Evolutionary conservation across 2,888 invertebrate species (phyloP).

Genomic region (Perdita meconis): DNA sequence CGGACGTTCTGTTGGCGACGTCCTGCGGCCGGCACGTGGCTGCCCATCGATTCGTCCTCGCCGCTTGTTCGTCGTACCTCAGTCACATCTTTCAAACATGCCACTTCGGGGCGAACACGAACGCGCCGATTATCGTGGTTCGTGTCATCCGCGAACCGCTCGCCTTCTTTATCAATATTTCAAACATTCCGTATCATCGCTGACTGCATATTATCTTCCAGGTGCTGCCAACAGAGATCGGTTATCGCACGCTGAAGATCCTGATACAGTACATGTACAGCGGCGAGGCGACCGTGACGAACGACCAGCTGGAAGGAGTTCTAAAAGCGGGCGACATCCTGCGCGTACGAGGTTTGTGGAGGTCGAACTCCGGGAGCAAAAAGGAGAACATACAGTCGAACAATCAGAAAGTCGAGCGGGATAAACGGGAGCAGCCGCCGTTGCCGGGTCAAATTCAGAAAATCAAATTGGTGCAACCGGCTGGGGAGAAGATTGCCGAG

Average conservation of each 20-base stretch:
- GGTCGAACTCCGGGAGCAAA: constrained; percentile 83
- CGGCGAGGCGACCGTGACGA: constrained; percentile 93
- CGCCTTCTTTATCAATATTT: neutral
- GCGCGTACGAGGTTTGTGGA: constrained; percentile 92
- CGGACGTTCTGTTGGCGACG: constrained; percentile 92
- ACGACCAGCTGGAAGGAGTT: constrained; percentile 92
- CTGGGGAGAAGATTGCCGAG: constrained; percentile 72
- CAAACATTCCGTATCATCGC: too few relatives aligned
- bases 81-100: constrained; percentile 86
- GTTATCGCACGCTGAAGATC: constrained; percentile 91
- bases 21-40: constrained; percentile 92
- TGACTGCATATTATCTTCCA: constrained; percentile 45
- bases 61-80: constrained; percentile 91
- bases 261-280: constrained; percentile 95
- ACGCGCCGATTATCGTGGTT: constrained; percentile 83
- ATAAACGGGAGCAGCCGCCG: constrained; percentile 79
- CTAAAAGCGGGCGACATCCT: constrained; percentile 92
- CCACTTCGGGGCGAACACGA: constrained; percentile 82
- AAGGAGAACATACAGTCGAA: constrained; percentile 82
- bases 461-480: constrained; percentile 81
- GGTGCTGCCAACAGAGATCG: constrained; percentile 92
- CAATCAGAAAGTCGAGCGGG: constrained; percentile 86
- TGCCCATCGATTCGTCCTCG: constrained; percentile 93
- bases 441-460: constrained; percentile 80
- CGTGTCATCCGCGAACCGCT: constrained; percentile 31